Conservation (phyloP, 2,888 invertebrate species). For the Dryococelus australis region DNA sequence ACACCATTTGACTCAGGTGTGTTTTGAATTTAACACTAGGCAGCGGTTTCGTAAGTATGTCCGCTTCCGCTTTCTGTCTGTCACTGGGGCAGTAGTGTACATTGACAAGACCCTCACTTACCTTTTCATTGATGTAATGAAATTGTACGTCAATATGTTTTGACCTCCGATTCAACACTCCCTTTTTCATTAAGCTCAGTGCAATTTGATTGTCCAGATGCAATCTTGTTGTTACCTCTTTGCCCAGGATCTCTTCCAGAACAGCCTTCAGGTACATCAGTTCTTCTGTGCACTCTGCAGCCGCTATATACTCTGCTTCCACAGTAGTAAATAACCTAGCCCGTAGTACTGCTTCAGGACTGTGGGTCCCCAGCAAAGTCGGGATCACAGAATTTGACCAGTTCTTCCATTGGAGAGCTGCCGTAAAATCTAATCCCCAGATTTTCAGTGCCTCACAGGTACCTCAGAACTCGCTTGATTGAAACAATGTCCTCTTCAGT, state of each 20-base stretch:
- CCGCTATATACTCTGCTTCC: no score
- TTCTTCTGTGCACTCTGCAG: no score
- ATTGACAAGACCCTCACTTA: background rate
- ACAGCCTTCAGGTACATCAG: background rate
- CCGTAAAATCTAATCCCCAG: background rate
- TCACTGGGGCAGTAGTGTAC: background rate
- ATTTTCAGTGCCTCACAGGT: background rate
- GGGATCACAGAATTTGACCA: background rate
- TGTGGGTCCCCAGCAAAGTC: background rate
- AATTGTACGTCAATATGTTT: background rate
- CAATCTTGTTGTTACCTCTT: background rate
- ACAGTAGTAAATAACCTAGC: background rate
- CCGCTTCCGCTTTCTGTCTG: background rate
- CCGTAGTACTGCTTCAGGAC: background rate
- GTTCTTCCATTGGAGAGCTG: background rate
- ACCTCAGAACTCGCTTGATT: background rate
- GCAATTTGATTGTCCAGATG: background rate
- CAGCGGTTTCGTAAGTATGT: background rate
- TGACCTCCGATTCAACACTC: background rate
- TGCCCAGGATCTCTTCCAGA: background rate
- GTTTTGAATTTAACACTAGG: background rate
- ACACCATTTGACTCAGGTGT: background rate
- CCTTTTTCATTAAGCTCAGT: background rate
- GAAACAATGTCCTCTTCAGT: background rate
- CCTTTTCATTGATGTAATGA: background rate